Conservation (phyloP, 2,888 invertebrate genomes). For the Dorcus hopei region DNA sequence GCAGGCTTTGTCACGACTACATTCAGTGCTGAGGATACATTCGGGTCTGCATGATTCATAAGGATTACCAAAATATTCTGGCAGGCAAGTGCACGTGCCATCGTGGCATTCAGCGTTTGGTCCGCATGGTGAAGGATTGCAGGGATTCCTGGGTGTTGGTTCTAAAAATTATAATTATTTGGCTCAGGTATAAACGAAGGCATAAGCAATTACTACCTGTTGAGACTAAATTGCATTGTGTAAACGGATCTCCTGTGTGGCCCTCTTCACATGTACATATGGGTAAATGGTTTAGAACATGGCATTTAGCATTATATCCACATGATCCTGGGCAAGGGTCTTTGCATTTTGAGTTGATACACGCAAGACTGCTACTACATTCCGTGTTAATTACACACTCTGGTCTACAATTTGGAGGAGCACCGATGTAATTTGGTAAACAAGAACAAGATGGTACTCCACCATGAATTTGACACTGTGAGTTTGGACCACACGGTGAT, state of each 20-base stretch:
- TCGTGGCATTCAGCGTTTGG: constrained; percentile 66
- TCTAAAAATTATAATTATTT: background rate
- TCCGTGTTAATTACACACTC: constrained; percentile 78
- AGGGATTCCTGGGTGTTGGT: constrained; percentile 50
- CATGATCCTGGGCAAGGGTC: constrained; percentile 84
- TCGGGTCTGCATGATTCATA: constrained; percentile 67
- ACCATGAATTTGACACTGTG: constrained; percentile 71
- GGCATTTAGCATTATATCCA: constrained; percentile 74
- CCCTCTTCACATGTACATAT: constrained; percentile 74
- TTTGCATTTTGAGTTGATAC: constrained; percentile 74
- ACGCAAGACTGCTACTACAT: constrained; percentile 72
- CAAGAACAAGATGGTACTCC: constrained; percentile 78
- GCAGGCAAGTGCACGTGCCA: constrained; percentile 60
- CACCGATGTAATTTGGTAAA: constrained; percentile 72
- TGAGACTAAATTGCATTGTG: constrained; percentile 62
- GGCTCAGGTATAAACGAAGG: background rate
- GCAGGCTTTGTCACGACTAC: constrained; percentile 63
- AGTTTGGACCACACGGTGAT: constrained; percentile 81
- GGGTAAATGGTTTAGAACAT: constrained; percentile 77
- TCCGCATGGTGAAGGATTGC: constrained; percentile 74
- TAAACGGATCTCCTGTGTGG: constrained; percentile 78
- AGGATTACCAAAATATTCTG: constrained; percentile 66
- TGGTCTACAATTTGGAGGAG: constrained; percentile 74
- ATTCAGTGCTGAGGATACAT: constrained; percentile 67
- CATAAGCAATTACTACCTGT: constrained; percentile 30